Percentiles rank a stretch among this genome's conserved stretches.
phyloP scores from a whole-genome alignment of 2,888 invertebrate species.

The Dexiosoma caninum region DNA sequence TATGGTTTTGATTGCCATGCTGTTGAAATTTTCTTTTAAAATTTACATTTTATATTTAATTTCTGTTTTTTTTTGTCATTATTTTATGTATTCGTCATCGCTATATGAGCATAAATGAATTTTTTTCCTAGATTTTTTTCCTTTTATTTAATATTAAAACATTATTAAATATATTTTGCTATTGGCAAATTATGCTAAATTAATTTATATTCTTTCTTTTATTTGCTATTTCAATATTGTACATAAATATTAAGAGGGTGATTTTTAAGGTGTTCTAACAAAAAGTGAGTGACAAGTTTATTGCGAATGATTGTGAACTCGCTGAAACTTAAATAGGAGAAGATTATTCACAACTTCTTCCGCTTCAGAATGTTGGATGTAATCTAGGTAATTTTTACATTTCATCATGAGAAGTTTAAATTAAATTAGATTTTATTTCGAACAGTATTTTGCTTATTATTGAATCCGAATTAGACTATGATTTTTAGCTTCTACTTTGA shows the following conservation, averaged over 20 bases:
- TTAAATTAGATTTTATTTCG: too few species aligned
- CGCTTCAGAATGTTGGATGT: too few species aligned
- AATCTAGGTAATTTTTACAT: too few species aligned
- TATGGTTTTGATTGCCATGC: too few species aligned
- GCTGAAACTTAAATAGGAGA: too few species aligned
- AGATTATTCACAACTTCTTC: too few species aligned
- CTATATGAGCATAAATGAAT: not conserved
- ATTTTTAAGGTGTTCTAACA: not conserved
- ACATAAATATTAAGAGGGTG: not conserved
- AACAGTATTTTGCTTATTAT: too few species aligned
- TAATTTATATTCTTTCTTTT: conserved; percentile 25
- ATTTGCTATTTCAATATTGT: not conserved
- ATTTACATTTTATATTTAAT: not conserved
- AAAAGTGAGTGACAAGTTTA: too few species aligned
- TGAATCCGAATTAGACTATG: too few species aligned
- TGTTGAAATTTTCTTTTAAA: not conserved
- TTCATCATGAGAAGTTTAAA: too few species aligned
- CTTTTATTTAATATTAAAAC: conserved; percentile 5
- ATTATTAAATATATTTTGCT: conserved; percentile 28
- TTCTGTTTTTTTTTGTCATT: not conserved
- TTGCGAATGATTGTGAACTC: too few species aligned
- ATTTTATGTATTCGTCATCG: not conserved
- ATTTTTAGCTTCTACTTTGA: too few species aligned
- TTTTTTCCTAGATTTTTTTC: not conserved
- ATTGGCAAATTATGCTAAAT: conserved; percentile 46